Evolutionary conservation across 1,140 invertebrate genomes (phyloP).

Genomic region (Euwallacea similis): DNA sequence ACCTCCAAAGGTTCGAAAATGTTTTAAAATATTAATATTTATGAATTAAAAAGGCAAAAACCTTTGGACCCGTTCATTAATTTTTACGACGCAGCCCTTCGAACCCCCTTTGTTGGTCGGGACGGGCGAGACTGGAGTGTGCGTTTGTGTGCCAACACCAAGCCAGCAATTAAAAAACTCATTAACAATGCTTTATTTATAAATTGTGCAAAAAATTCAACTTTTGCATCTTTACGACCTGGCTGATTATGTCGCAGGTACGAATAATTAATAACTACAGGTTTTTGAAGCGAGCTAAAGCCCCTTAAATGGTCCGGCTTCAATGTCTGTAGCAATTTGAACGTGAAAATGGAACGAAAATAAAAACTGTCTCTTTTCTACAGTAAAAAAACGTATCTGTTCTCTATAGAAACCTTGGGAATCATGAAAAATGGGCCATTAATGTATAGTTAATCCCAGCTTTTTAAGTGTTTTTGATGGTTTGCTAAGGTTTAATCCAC

Average conservation of each 20-base stretch:
- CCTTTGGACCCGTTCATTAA: conserved; percentile 49
- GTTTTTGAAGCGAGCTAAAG: neutral
- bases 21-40: conserved; percentile 50
- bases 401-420: no score
- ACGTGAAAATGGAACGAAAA: no score
- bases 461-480: no score
- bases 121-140: conserved; percentile 43
- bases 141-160: conserved; percentile 33
- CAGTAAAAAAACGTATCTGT: no score
- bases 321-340: no score
- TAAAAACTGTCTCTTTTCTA: no score
- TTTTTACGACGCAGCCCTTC: conserved; percentile 44
- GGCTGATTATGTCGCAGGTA: conserved; percentile 5
- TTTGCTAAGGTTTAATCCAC: no score
- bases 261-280: conserved; percentile 7
- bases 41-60: conserved; percentile 45
- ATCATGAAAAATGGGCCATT: no score
- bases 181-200: conserved; percentile 47
- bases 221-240: conserved; percentile 19
- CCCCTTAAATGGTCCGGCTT: no score
- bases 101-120: conserved; percentile 13
- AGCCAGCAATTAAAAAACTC: conserved; percentile 45
- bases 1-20: conserved; percentile 41
- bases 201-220: conserved; percentile 21
- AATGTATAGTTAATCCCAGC: no score